A percentile compares a stretch with the other conserved stretches of the same genome.
Evolutionary conservation across 23 tunicate genomes (phyloP).

Genomic region (Ciona savignyi): DNA sequence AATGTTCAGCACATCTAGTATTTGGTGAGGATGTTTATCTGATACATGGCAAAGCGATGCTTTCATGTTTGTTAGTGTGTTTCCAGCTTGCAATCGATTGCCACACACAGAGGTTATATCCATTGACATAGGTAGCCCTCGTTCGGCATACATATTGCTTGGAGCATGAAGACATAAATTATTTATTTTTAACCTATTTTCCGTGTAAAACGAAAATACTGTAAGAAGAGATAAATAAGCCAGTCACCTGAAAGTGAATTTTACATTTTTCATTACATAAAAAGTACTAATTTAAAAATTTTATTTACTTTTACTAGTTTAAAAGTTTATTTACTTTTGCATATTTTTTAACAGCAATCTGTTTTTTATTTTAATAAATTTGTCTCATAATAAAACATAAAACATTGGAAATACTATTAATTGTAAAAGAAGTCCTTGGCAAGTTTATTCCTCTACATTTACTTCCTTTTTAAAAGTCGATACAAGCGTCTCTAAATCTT

Average conservation of each 20-base stretch:
- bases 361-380: too few species aligned
- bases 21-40: conserved; percentile 68
- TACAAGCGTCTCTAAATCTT: background rate
- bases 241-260: too few species aligned
- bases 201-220: too few species aligned
- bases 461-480: background rate
- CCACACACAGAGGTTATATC: conserved; percentile 40
- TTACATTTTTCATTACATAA: too few species aligned
- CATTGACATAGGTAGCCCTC: conserved; percentile 43
- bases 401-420: background rate
- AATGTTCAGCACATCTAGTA: conserved; percentile 67
- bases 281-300: too few species aligned
- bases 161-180: too few species aligned
- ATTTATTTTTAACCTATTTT: too few species aligned
- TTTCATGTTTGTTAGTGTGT: conserved; percentile 2
- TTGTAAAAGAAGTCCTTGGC: too few species aligned
- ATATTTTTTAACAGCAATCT: too few species aligned
- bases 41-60: conserved; percentile 53
- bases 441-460: background rate
- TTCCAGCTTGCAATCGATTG: background rate
- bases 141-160: conserved; percentile 66
- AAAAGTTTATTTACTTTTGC: too few species aligned
- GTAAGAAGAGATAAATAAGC: too few species aligned
- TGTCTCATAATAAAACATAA: background rate
- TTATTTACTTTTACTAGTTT: too few species aligned